A percentile compares a stretch with the other conserved stretches of the same genome.
Conservation (phyloP, 2,113 vertebrate species). For the Myrmecophaga tridactyla region DNA sequence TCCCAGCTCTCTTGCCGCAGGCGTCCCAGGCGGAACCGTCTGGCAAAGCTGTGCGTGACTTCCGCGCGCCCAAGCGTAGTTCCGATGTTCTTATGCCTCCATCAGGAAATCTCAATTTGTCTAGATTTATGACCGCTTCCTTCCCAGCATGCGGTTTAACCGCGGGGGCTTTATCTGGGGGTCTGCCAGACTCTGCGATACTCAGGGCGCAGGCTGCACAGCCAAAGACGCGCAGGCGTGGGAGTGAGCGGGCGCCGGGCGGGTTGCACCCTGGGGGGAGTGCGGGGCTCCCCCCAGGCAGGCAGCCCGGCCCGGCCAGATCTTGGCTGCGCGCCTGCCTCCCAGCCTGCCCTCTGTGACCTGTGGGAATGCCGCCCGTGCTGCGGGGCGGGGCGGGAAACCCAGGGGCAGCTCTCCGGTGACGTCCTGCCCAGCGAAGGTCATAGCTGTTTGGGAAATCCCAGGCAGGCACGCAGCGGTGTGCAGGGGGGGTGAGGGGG, state of each 20-base stretch:
- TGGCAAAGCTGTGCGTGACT: slow-evolving; percentile 65
- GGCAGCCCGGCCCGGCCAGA: too few relatives aligned
- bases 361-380: slow-evolving; percentile 97
- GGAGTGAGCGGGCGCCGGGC: too few relatives aligned
- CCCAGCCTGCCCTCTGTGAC: slow-evolving; percentile 95
- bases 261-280: too few relatives aligned
- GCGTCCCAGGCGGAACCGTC: too few relatives aligned
- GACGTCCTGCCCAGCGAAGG: slow-evolving; percentile 97
- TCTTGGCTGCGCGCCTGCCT: too few relatives aligned
- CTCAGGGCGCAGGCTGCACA: too few relatives aligned
- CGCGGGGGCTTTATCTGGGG: slow-evolving; percentile 86
- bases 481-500: slow-evolving; percentile 95
- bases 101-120: slow-evolving; percentile 93
- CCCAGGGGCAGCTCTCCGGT: slow-evolving; percentile 97
- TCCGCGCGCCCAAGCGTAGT: slow-evolving; percentile 95
- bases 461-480: slow-evolving; percentile 93
- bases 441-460: slow-evolving; percentile 98
- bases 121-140: slow-evolving; percentile 96
- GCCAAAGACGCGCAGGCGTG: too few relatives aligned
- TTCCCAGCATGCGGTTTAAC: slow-evolving; percentile 94
- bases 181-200: too few relatives aligned
- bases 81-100: slow-evolving; percentile 94
- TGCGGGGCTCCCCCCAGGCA: too few relatives aligned
- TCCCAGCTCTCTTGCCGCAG: too few relatives aligned
- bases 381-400: slow-evolving; percentile 98